Evolutionary conservation across 1,140 invertebrate species (phyloP).

Genomic region (Leptopilina clavipes): DNA sequence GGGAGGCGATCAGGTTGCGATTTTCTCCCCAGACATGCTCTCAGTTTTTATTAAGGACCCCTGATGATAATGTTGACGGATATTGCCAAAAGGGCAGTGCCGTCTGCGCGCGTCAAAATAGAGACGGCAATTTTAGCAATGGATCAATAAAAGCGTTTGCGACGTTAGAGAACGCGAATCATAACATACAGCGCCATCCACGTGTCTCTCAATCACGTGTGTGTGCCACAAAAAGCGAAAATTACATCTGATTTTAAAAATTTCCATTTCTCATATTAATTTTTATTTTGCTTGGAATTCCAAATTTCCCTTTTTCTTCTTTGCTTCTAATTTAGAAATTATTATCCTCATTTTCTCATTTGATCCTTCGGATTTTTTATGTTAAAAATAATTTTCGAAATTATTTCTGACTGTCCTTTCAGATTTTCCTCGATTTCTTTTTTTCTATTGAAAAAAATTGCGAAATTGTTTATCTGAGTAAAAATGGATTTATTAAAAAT

Average conservation of each 20-base stretch:
- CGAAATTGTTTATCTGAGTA: too few relatives aligned
- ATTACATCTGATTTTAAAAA: too few relatives aligned
- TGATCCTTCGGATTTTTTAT: too few relatives aligned
- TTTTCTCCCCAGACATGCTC: background rate
- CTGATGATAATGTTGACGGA: background rate
- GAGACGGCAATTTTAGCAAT: constrained; percentile 50
- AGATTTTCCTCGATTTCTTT: too few relatives aligned
- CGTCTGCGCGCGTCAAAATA: constrained; percentile 52
- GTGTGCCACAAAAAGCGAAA: too few relatives aligned
- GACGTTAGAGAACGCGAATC: constrained; percentile 61
- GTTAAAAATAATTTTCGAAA: too few relatives aligned
- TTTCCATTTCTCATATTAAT: too few relatives aligned
- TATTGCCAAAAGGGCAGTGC: constrained; percentile 21
- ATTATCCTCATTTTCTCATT: too few relatives aligned
- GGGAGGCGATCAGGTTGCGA: background rate
- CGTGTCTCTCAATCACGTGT: constrained; percentile 7
- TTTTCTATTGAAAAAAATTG: background rate
- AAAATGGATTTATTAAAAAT: constrained; percentile 16
- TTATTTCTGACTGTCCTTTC: background rate
- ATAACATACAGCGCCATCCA: constrained; percentile 23
- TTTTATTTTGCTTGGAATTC: too few relatives aligned
- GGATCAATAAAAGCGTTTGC: constrained; percentile 68
- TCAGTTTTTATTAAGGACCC: background rate
- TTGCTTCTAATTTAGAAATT: too few relatives aligned
- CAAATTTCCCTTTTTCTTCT: too few relatives aligned